phyloP scores from a whole-genome alignment of 2,888 invertebrate genomes.

The Listrodromus nycthemerus region DNA sequence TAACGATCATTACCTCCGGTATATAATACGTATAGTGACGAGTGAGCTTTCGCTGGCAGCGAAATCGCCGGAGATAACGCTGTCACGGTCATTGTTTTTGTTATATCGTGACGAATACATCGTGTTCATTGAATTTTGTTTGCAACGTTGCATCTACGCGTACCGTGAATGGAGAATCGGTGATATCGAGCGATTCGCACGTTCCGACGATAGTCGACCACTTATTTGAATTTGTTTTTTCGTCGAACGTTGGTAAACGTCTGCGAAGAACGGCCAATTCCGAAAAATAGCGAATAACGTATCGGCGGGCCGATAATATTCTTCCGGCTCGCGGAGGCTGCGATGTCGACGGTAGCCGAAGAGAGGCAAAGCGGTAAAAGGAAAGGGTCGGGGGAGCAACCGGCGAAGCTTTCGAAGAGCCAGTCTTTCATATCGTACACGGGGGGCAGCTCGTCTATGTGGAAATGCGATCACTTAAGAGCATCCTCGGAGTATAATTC shows the following conservation, averaged over 20 bases:
- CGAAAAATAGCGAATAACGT: constrained; percentile 64
- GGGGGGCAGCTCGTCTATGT: constrained; percentile 83
- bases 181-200: constrained; percentile 59
- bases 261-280: constrained; percentile 62
- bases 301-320: constrained; percentile 68
- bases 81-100: constrained; percentile 80
- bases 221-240: constrained; percentile 60
- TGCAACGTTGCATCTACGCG: neutral
- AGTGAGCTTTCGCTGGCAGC: constrained; percentile 76
- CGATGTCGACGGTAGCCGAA: constrained; percentile 38
- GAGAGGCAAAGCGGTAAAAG: constrained; percentile 51
- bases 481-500: constrained; percentile 83
- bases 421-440: constrained; percentile 82
- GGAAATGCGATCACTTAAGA: constrained; percentile 84
- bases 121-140: constrained; percentile 70
- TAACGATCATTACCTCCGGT: constrained; percentile 84
- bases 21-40: constrained; percentile 81
- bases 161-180: neutral
- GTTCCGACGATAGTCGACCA: constrained; percentile 35
- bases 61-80: constrained; percentile 82
- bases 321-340: constrained; percentile 62
- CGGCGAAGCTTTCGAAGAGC: constrained; percentile 66
- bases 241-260: constrained; percentile 35
- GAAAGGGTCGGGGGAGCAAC: constrained; percentile 17
- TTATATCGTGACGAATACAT: constrained; percentile 83